These are phyloP conservation scores for Malacoraja senta DNA, from an alignment of 2,797 vertebrate species.

Conservation along the genomic window DNA sequence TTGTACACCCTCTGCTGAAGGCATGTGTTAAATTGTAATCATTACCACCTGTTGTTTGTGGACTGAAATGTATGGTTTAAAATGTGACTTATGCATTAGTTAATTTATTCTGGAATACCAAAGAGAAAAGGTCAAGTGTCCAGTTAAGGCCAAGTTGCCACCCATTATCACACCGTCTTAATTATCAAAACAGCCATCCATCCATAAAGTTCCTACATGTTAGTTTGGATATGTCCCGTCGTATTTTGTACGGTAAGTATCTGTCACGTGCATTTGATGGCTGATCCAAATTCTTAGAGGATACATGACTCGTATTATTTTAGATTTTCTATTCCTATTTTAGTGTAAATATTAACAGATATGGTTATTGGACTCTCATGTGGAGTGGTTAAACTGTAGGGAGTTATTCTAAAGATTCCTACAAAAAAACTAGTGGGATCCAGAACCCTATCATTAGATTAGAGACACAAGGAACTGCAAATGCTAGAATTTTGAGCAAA, in stretches of 20 bases:
- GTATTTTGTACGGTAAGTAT: background rate
- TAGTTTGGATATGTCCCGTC: background rate
- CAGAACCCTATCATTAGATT: too few species aligned
- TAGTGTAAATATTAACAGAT: background rate
- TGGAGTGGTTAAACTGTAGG: background rate
- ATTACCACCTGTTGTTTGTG: background rate
- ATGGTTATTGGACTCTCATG: background rate
- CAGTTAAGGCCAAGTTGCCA: too few species aligned
- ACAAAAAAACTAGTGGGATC: background rate
- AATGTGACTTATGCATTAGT: background rate
- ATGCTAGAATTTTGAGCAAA: too few species aligned
- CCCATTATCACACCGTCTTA: background rate
- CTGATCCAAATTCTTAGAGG: background rate
- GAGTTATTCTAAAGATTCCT: background rate
- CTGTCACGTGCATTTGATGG: background rate
- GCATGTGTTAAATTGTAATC: background rate
- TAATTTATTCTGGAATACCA: background rate
- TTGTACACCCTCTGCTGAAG: constrained; percentile 3
- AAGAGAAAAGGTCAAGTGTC: background rate
- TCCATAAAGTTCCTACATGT: background rate
- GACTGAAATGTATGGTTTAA: background rate
- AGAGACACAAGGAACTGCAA: too few species aligned
- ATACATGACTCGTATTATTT: background rate
- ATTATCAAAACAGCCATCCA: background rate
- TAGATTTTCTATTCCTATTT: background rate